A percentile compares a stretch with the other conserved stretches of the same genome.
Evolutionary conservation across 2,888 invertebrate species (phyloP).

Genomic region (Cantharis nigra): DNA sequence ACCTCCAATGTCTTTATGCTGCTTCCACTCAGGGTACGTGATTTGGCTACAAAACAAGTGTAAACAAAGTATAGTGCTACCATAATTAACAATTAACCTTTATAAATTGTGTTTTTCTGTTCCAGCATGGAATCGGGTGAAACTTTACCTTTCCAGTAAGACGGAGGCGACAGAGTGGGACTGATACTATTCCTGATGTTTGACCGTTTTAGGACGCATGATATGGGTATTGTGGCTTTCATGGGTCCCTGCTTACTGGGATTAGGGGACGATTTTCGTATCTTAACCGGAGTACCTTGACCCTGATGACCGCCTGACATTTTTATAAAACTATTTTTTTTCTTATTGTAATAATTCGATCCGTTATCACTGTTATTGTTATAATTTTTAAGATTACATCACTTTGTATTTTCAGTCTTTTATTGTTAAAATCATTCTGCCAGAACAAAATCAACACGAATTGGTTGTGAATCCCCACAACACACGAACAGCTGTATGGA

Average conservation of each 20-base stretch:
- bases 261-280: conserved; percentile 71
- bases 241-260: conserved; percentile 69
- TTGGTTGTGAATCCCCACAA: background rate
- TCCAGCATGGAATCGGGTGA: conserved; percentile 73
- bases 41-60: conserved; percentile 55
- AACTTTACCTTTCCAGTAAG: conserved; percentile 67
- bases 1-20: conserved; percentile 59
- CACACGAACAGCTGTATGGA: background rate
- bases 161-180: conserved; percentile 68
- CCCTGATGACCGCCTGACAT: conserved; percentile 59
- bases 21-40: conserved; percentile 58
- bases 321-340: conserved; percentile 30
- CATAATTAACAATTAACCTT: conserved; percentile 59
- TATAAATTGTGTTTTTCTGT: conserved; percentile 71
- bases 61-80: background rate
- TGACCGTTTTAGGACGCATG: conserved; percentile 69
- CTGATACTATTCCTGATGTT: conserved; percentile 62
- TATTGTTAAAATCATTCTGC: background rate
- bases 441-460: background rate
- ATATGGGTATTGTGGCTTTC: conserved; percentile 77
- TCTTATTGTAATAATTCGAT: conserved; percentile 6
- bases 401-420: background rate
- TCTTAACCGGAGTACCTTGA: conserved; percentile 54
- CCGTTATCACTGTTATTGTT: background rate
- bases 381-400: background rate